Percentiles rank a stretch among this genome's conserved stretches.
Evolutionary conservation across 2,113 vertebrate species (phyloP).

Genomic region (Callospermophilus lateralis): DNA sequence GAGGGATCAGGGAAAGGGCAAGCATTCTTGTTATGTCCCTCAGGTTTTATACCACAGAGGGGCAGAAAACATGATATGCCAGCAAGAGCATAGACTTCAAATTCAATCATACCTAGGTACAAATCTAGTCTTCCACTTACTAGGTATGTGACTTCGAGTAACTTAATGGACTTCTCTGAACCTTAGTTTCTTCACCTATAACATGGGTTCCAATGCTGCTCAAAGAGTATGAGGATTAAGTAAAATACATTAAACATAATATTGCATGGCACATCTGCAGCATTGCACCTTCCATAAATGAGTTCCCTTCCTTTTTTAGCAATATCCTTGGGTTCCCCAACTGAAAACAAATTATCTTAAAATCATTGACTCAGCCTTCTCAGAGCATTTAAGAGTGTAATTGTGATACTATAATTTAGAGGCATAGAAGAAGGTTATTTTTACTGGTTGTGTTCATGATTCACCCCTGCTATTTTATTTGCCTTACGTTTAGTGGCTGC

Average conservation of each 20-base stretch:
- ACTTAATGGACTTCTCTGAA: not conserved
- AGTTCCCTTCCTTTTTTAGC: slow-evolving; percentile 12
- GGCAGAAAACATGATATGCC: not conserved
- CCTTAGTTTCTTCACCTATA: not conserved
- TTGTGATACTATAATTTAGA: slow-evolving; percentile 52
- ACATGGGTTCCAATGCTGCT: not conserved
- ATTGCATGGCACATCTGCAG: not conserved
- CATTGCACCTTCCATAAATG: not conserved
- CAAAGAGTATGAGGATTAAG: not conserved
- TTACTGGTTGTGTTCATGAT: slow-evolving; percentile 71
- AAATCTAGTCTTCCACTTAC: not conserved
- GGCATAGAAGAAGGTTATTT: slow-evolving; percentile 30
- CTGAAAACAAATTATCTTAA: slow-evolving; percentile 46
- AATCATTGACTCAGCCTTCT: slow-evolving; percentile 45
- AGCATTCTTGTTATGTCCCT: not conserved
- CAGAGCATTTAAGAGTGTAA: slow-evolving; percentile 8
- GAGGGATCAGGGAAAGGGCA: not conserved
- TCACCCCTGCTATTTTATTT: slow-evolving; percentile 81
- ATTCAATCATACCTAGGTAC: not conserved
- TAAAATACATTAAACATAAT: not conserved
- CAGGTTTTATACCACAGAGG: not conserved
- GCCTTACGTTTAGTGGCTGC: slow-evolving; percentile 74
- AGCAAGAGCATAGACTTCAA: not conserved
- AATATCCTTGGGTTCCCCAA: slow-evolving; percentile 22
- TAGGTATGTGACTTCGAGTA: not conserved